phyloP scores from a whole-genome alignment of 2,888 invertebrate genomes.

The Mechanitis messenoides region DNA sequence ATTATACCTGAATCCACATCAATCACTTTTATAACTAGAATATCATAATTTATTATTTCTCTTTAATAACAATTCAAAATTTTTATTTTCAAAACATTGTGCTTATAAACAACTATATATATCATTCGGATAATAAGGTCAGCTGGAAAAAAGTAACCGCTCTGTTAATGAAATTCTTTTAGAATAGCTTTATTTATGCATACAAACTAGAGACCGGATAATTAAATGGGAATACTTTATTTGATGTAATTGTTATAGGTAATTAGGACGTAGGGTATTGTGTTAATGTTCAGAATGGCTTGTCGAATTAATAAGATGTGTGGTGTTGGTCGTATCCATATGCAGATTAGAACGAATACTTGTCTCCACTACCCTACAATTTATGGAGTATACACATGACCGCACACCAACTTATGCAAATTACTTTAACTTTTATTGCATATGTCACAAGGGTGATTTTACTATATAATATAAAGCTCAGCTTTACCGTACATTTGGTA shows the following conservation, averaged over 20 bases:
- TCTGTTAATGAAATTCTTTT: slow-evolving; percentile 33
- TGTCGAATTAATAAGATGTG: slow-evolving; percentile 30
- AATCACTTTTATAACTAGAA: slow-evolving; percentile 69
- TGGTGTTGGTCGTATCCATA: slow-evolving; percentile 44
- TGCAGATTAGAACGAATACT: slow-evolving; percentile 68
- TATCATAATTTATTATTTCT: slow-evolving; percentile 59
- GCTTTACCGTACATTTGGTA: slow-evolving; percentile 6
- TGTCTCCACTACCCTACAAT: slow-evolving; percentile 55
- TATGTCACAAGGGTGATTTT: slow-evolving; percentile 19
- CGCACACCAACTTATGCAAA: slow-evolving; percentile 7
- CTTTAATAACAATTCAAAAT: slow-evolving; percentile 43
- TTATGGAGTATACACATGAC: slow-evolving; percentile 48
- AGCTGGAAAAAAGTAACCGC: slow-evolving; percentile 23
- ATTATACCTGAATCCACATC: slow-evolving; percentile 68
- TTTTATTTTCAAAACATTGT: slow-evolving; percentile 68
- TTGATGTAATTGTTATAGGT: slow-evolving; percentile 30
- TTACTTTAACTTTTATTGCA: slow-evolving; percentile 12
- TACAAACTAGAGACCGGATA: slow-evolving; percentile 33
- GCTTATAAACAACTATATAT: slow-evolving; percentile 23
- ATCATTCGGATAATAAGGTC: slow-evolving; percentile 30
- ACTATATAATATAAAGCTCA: slow-evolving; percentile 5
- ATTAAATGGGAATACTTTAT: slow-evolving; percentile 30
- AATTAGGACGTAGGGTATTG: slow-evolving; percentile 31
- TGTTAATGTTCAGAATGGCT: slow-evolving; percentile 31
- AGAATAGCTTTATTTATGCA: slow-evolving; percentile 39